Evolutionary conservation across 2,888 invertebrate genomes (phyloP), one percentile per base, ranked within the genome.

Genomic region (Allacma fusca): DNA sequence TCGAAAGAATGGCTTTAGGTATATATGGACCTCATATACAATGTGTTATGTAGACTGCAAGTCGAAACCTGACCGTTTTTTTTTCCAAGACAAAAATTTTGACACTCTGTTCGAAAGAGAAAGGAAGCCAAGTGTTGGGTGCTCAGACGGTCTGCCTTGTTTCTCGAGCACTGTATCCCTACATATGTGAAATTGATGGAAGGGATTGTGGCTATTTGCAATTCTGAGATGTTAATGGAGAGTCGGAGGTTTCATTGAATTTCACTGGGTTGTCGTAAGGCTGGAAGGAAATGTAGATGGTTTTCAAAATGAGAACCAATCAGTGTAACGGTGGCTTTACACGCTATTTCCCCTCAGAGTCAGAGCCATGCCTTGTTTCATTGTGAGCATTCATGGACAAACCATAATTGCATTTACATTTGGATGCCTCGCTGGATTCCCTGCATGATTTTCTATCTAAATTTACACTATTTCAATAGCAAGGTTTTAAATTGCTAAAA

Each of bases 391-490:
- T 2, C 34, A 34, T 24, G 40, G 73, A 62, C 62, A 62, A 50
- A 72, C 43, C 62, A 43, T 73, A 62, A 73, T 73, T 73, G 24
- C 73, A 73, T 73, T 73, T 73, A 59, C 73, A 73, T 73, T 62
- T 62, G 73, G 62, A 62, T 73, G 62, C 28, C 62, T n/a, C 23
- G n/a, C 28, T 72, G 57, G 72, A 72, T 72, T 50, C 16, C 50
- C 50, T 50, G 7, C 50, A 13, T 50, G 50, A 50, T 50, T 50
- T 50, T 50, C 50, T 50, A 50, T n/a, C 5, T 50, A 50, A 50
- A 50, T 2, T 50, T 50, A 16, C 9, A 50, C 34, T 4, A 50
- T 50, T 50, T 50, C 50, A 50, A 50, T 50, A 50, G 50, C 9
- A 19, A 7, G 34, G 34, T 12, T n/a, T 50, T 50, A 19, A 50